These are phyloP conservation scores for Scomber japonicus DNA, from an alignment of 2,113 vertebrate genomes.

Conservation along the genomic window DNA sequence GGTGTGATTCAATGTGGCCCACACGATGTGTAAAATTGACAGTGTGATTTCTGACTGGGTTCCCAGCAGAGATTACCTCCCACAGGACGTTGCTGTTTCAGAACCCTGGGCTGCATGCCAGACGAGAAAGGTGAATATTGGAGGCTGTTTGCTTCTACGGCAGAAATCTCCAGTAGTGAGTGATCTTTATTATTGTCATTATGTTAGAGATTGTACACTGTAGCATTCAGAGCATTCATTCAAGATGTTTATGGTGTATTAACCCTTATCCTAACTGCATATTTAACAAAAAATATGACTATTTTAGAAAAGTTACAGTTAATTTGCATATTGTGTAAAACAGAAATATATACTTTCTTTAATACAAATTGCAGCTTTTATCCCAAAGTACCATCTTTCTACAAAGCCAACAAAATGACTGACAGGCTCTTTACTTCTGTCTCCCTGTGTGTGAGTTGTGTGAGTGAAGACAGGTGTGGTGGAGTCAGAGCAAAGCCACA, in stretches of 20 bases:
- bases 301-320: too few relatives aligned
- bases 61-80: conserved; percentile 53
- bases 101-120: conserved; percentile 41
- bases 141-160: background rate
- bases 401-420: too few relatives aligned
- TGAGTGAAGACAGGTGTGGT: too few relatives aligned
- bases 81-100: conserved; percentile 32
- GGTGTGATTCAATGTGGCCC: conserved; percentile 52
- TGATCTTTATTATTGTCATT: conserved; percentile 3
- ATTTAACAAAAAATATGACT: too few relatives aligned
- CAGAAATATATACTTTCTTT: too few relatives aligned
- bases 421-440: too few relatives aligned
- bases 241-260: background rate
- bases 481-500: too few relatives aligned
- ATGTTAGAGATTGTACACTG: background rate
- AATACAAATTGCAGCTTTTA: too few relatives aligned
- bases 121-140: conserved; percentile 16
- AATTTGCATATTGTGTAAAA: too few relatives aligned
- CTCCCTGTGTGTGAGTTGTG: too few relatives aligned
- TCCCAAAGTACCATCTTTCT: too few relatives aligned
- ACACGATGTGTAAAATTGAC: conserved; percentile 51
- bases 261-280: too few relatives aligned
- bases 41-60: conserved; percentile 58
- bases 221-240: background rate
- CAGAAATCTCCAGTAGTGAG: conserved; percentile 11